A percentile compares a stretch with the other conserved stretches of the same genome.
phyloP scores from a whole-genome alignment of 2,113 vertebrate species.

The Callaeas wilsoni region DNA sequence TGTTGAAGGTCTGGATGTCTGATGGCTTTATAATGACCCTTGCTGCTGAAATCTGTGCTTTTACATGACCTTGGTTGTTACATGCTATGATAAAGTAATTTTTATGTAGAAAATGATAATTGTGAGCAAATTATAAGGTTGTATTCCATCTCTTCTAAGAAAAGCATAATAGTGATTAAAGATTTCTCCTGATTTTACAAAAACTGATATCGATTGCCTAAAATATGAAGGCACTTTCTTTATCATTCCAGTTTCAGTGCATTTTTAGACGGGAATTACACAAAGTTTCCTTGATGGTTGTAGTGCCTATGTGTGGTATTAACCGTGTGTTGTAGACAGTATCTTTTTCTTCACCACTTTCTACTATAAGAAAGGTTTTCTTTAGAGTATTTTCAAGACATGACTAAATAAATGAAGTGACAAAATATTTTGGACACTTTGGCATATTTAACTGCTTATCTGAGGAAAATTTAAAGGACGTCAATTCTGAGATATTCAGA shows the following conservation, averaged over 20 bases:
- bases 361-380: background rate
- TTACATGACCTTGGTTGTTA: background rate
- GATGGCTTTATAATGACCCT: background rate
- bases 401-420: background rate
- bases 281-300: background rate
- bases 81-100: background rate
- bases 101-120: background rate
- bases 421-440: background rate
- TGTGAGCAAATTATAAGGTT: background rate
- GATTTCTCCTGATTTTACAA: background rate
- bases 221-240: background rate
- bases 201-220: background rate
- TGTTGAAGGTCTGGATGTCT: background rate
- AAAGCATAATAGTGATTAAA: background rate
- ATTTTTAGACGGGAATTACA: background rate
- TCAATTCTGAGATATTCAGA: background rate
- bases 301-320: background rate
- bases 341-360: background rate
- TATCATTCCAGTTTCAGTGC: background rate
- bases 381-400: background rate
- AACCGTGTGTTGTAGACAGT: background rate
- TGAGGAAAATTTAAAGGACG: background rate
- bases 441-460: background rate
- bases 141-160: background rate
- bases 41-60: constrained; percentile 3